Evolutionary conservation across 2,888 invertebrate genomes (phyloP).

Genomic region (Drosophila algonquin): DNA sequence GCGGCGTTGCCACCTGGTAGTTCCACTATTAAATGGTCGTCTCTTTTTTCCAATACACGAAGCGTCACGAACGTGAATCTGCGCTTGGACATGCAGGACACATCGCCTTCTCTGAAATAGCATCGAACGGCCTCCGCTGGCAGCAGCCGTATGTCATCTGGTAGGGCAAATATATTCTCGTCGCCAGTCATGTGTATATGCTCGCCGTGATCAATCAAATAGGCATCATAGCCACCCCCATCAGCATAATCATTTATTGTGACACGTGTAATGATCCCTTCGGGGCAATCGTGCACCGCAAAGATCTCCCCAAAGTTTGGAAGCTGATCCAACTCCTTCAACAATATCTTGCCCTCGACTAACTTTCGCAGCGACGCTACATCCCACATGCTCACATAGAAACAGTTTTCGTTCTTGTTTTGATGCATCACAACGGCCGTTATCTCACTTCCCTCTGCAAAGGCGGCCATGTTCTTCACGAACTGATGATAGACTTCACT

Average conservation of each 20-base stretch:
- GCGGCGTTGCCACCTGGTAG: constrained; percentile 15
- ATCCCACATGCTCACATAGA: constrained; percentile 54
- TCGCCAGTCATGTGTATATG: constrained; percentile 52
- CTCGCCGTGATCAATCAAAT: constrained; percentile 61
- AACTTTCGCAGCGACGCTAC: constrained; percentile 19
- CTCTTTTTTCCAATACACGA: constrained; percentile 41
- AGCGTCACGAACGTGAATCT: constrained; percentile 29
- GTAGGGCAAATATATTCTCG: constrained; percentile 50
- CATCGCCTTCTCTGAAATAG: constrained; percentile 30
- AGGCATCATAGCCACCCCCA: constrained; percentile 61
- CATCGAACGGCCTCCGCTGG: constrained; percentile 67
- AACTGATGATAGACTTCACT: constrained; percentile 39
- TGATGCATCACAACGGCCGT: constrained; percentile 40
- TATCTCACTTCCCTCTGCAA: constrained; percentile 9
- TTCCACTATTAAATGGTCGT: constrained; percentile 45
- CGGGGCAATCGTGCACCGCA: constrained; percentile 48
- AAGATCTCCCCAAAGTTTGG: constrained; percentile 66
- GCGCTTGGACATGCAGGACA: constrained; percentile 25
- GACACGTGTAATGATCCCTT: constrained; percentile 45
- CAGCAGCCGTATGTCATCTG: constrained; percentile 37
- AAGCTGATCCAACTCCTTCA: constrained; percentile 40
- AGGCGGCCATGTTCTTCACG: constrained; percentile 47
- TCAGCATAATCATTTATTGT: constrained; percentile 37
- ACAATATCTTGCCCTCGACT: constrained; percentile 17
- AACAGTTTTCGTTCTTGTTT: constrained; percentile 41